A percentile compares a stretch with the other conserved stretches of the same genome.
phyloP scores from a whole-genome alignment of 2,113 vertebrate species.

The Sylvietta virens region DNA sequence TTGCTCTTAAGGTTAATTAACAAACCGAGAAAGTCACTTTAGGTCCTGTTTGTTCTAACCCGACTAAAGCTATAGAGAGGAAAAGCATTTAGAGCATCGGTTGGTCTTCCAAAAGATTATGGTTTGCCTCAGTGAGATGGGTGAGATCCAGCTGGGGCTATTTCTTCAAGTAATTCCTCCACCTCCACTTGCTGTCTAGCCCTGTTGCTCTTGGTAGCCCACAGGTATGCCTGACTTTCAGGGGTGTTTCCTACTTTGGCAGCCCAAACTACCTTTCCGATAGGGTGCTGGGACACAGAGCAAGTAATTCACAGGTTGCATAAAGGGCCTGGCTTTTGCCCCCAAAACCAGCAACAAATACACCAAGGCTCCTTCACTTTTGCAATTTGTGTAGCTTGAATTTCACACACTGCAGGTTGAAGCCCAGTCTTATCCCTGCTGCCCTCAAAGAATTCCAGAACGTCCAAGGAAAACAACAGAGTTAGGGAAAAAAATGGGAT shows the following conservation, averaged over 20 bases:
- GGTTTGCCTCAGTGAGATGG: neutral
- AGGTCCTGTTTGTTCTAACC: neutral
- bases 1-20: neutral
- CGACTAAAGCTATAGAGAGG: neutral
- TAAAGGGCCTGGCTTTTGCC: neutral
- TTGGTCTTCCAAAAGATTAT: neutral
- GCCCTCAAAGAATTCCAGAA: neutral
- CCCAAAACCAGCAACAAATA: neutral
- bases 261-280: neutral
- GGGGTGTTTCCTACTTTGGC: neutral
- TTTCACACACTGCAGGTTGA: neutral
- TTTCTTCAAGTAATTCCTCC: neutral
- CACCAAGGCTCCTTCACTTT: neutral
- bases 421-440: neutral
- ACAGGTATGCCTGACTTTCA: neutral
- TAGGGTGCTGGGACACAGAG: rapidly evolving
- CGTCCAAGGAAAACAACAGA: neutral
- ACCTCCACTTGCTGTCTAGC: neutral
- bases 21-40: neutral
- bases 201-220: neutral
- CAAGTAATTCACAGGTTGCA: neutral
- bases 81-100: neutral
- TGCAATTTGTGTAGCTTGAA: neutral
- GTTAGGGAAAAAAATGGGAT: rapidly evolving
- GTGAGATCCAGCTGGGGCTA: neutral